Evolutionary conservation across 2,888 invertebrate genomes (phyloP).

Genomic region (Synergus japonicus): DNA sequence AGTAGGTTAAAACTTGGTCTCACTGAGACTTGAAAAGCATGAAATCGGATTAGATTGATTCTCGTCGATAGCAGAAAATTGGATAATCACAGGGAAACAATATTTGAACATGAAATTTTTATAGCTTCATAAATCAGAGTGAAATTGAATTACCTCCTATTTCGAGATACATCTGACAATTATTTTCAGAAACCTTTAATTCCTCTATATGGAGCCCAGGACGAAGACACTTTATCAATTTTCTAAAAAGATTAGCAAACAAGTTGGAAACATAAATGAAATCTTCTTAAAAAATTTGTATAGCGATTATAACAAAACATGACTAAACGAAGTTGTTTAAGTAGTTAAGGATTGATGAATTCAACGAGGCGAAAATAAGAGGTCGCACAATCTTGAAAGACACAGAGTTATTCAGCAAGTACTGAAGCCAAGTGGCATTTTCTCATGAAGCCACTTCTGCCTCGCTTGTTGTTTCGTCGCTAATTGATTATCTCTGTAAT

Average conservation of each 20-base stretch:
- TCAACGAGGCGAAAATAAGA: conserved; percentile 20
- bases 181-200: neutral
- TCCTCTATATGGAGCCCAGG: too few relatives aligned
- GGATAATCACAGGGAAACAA: neutral
- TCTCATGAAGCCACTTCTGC: conserved; percentile 33
- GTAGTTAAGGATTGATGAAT: conserved; percentile 11
- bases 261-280: too few relatives aligned
- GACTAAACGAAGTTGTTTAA: conserved; percentile 18
- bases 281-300: neutral
- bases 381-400: conserved; percentile 2
- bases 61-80: neutral
- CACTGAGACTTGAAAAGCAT: neutral
- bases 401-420: conserved; percentile 20
- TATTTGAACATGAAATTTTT: neutral
- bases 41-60: neutral
- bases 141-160: neutral
- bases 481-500: conserved; percentile 56
- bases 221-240: too few relatives aligned
- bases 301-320: conserved; percentile 10
- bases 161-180: neutral
- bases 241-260: too few relatives aligned
- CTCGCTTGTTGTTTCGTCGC: conserved; percentile 47
- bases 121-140: neutral
- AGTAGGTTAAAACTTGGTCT: neutral
- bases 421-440: conserved; percentile 34